These are phyloP conservation scores for Drymodes brunneopygia DNA, from an alignment of 2,113 vertebrate genomes.

Conservation along the genomic window DNA sequence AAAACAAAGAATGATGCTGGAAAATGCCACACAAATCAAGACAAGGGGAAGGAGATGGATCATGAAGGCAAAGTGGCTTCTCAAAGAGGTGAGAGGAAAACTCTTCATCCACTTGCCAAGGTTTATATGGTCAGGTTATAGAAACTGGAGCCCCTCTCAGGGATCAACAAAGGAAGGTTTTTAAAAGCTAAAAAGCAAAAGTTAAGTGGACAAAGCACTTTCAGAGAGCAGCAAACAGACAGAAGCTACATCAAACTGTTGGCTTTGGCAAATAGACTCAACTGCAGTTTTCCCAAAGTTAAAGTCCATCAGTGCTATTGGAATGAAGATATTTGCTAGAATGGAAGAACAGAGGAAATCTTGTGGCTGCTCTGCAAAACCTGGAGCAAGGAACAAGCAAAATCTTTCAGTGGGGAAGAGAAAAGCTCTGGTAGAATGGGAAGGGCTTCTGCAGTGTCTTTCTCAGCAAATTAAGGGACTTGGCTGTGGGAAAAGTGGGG, in stretches of 20 bases:
- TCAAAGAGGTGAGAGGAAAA: neutral
- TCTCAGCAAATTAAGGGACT: neutral
- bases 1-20: neutral
- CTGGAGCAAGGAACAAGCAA: neutral
- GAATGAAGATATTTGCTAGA: neutral
- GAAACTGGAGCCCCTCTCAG: neutral
- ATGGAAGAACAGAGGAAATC: neutral
- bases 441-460: neutral
- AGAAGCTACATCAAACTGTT: neutral
- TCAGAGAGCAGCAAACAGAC: neutral
- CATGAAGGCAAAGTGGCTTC: neutral
- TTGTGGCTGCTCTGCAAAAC: neutral
- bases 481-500: neutral
- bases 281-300: fast-evolving
- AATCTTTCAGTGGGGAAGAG: neutral
- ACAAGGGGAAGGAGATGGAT: neutral
- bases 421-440: neutral
- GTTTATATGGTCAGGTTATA: neutral
- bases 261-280: neutral
- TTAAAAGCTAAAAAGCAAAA: neutral
- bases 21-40: neutral
- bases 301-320: neutral
- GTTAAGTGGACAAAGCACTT: neutral
- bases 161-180: neutral
- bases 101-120: fast-evolving